Base-by-base conservation (phyloP, 2,888 invertebrate species). In the Chaetogeoica ovagalla region DNA sequence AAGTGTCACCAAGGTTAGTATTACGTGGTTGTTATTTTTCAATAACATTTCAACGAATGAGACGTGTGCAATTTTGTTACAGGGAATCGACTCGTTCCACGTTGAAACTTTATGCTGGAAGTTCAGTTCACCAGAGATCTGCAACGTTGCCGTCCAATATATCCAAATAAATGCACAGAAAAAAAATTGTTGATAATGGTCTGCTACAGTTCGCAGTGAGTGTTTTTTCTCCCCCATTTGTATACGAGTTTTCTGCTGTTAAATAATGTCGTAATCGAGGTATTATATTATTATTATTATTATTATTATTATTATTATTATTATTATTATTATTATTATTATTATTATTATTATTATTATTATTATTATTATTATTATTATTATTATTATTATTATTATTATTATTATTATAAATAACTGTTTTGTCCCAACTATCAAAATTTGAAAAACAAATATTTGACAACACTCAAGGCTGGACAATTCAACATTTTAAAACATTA, bases 11-110 rank as follows among this genome's bases (percentile, higher is more conserved):
- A 86, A 92, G 93, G 93, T 93, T 89, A 90, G 62, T 76, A 13
- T 48, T 8, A n/a, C 8, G 1, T 19, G 4, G 5, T 55, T 55
- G 4, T 55, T 55, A 1, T 55, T 19, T 48, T 59, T 21, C 6
- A 15, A 48, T 43, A 4, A 48, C 30, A 55, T 39, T 6, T 23
- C 43, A 1, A 30, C 59, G 62, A 48, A 48, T 48, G 48, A 13
- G 48, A 48, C 48, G 48, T 48, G 21, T 70, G 68, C 37, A 19
- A 68, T 81, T 66, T 30, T 87, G 87, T 87, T 88, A 62, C 88
- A 93, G 93, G 88, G 93, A 93, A 86, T 93, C 93, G 59, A 93
- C 93, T 86, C 90, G 93, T 85, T 93, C 93, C 84, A 91, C 91
- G 85, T 87, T 92, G 86, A 93, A 92, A 88, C 90, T 91, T 83